Evolutionary conservation across 2,888 invertebrate species (phyloP).

Genomic region (Adelphocoris suturalis): DNA sequence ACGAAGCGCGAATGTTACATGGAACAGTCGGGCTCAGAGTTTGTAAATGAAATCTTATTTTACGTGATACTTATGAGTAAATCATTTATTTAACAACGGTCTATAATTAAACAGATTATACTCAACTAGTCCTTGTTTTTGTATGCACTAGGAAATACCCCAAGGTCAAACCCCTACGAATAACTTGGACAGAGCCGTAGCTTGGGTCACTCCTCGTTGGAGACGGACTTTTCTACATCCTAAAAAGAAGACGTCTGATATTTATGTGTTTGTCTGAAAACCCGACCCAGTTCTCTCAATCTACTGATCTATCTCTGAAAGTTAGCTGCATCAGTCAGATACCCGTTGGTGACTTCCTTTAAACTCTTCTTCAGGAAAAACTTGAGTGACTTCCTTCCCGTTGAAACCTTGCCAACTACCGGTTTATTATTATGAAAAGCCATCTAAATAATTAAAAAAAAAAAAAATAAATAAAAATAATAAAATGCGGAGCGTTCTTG

Average conservation of each 20-base stretch:
- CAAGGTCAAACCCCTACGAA: too few species aligned
- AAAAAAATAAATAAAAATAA: too few species aligned
- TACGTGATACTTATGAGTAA: too few species aligned
- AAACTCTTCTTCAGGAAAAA: background rate
- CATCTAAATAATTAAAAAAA: too few species aligned
- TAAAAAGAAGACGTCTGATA: conserved; percentile 8
- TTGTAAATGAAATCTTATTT: too few species aligned
- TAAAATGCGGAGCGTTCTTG: too few species aligned
- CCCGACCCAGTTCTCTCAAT: conserved; percentile 13
- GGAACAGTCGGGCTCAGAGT: too few species aligned
- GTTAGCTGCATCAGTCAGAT: conserved; percentile 18
- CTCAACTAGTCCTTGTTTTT: too few species aligned
- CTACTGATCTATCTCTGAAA: background rate
- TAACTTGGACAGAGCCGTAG: background rate
- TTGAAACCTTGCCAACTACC: background rate
- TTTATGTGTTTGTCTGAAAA: conserved; percentile 26
- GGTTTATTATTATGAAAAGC: background rate
- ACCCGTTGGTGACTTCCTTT: background rate
- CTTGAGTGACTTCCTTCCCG: background rate
- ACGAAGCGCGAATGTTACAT: too few species aligned
- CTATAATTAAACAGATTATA: too few species aligned
- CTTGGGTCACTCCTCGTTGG: background rate
- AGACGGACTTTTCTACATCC: background rate
- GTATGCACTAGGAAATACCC: too few species aligned
- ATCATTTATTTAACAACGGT: too few species aligned